Conservation (phyloP, 2,888 invertebrate species). For the Mesorhabditis belari region DNA sequence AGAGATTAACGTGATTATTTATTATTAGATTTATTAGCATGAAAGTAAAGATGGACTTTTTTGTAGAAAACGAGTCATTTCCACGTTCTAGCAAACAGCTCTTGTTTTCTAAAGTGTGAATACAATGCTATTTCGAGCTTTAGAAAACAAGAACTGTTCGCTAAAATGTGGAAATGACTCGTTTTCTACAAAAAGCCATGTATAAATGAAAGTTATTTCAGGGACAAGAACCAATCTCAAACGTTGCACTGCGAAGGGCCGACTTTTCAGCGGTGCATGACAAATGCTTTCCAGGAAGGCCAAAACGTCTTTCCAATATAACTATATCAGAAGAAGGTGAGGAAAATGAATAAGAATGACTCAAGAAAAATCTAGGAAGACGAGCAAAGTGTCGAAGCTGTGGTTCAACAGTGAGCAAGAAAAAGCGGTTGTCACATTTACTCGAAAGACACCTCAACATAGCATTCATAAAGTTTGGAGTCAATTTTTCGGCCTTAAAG, state of each 20-base stretch:
- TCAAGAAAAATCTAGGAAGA: slow-evolving; percentile 16
- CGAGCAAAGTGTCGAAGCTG: slow-evolving; percentile 33
- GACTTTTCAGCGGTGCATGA: slow-evolving; percentile 35
- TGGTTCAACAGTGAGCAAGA: slow-evolving; percentile 23
- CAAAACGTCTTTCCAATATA: slow-evolving; percentile 36
- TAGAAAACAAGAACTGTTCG: too few relatives aligned
- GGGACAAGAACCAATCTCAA: slow-evolving; percentile 35
- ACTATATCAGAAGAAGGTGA: slow-evolving; percentile 16
- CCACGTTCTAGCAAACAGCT: too few relatives aligned
- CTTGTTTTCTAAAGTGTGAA: too few relatives aligned
- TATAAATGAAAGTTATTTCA: slow-evolving; percentile 9
- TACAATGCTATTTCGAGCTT: too few relatives aligned
- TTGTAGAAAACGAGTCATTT: too few relatives aligned
- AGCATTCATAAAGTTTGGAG: slow-evolving; percentile 19
- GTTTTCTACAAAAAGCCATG: too few relatives aligned
- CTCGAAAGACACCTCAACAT: slow-evolving; percentile 26
- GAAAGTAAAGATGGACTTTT: not conserved
- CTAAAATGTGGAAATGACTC: too few relatives aligned
- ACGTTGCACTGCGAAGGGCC: slow-evolving; percentile 27
- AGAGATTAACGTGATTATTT: too few relatives aligned
- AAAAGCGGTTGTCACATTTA: slow-evolving; percentile 30
- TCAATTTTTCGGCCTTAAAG: not conserved
- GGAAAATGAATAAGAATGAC: too few relatives aligned
- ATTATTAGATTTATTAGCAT: not conserved
- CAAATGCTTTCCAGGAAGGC: slow-evolving; percentile 37